These are phyloP conservation scores for Plestiodon gilberti DNA, from an alignment of 2,113 vertebrate genomes.

Conservation along the genomic window DNA sequence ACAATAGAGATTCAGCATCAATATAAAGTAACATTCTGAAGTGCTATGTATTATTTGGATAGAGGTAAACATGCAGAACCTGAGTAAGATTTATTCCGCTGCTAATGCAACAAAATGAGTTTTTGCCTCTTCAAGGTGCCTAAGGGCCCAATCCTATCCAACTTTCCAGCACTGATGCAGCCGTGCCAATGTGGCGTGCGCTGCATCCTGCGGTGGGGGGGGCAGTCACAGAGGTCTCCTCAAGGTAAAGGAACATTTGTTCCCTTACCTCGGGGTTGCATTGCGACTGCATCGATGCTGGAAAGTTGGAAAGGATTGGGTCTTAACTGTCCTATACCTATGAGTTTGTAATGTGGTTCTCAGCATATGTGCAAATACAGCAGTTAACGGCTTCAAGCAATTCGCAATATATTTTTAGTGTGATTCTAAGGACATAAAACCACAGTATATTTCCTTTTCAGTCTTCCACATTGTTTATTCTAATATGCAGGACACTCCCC, in stretches of 20 bases:
- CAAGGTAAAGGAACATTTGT: too few relatives aligned
- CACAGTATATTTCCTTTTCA: background rate
- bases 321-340: too few relatives aligned
- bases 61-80: background rate
- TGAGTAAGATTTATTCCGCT: background rate
- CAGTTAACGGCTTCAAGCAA: background rate
- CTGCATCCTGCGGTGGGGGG: too few relatives aligned
- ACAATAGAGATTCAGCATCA: background rate
- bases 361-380: too few relatives aligned
- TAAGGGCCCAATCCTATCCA: too few relatives aligned
- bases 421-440: background rate
- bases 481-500: background rate
- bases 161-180: too few relatives aligned
- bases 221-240: too few relatives aligned
- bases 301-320: too few relatives aligned
- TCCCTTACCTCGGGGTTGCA: too few relatives aligned
- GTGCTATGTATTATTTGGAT: background rate
- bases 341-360: too few relatives aligned
- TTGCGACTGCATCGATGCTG: too few relatives aligned
- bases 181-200: too few relatives aligned
- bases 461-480: background rate
- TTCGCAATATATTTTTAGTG: background rate
- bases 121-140: background rate
- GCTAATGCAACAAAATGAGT: background rate
- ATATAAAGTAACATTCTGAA: background rate